Percentiles rank a stretch among this genome's conserved stretches.
Evolutionary conservation across 2,113 vertebrate genomes (phyloP).

Genomic region (Upupa epops): DNA sequence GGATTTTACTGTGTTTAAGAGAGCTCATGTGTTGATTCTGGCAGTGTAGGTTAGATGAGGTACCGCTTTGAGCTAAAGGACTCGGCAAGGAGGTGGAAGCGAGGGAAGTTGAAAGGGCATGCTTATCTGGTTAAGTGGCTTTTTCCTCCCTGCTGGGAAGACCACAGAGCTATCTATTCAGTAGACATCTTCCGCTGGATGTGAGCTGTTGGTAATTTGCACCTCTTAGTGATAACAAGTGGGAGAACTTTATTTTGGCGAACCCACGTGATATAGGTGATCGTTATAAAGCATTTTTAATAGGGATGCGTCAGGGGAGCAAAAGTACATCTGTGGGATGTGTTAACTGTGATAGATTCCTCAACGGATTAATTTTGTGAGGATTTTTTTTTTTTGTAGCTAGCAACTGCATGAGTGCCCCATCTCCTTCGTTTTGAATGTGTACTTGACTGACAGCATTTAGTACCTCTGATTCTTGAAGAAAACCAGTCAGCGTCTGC

Average conservation of each 20-base stretch:
- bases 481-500: neutral
- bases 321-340: no score
- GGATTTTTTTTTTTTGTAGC: neutral
- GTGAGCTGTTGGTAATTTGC: constrained; percentile 1
- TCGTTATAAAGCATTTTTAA: neutral
- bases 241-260: neutral
- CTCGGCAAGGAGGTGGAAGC: neutral
- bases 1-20: neutral
- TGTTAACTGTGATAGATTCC: neutral
- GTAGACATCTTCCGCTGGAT: neutral
- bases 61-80: neutral
- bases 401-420: neutral
- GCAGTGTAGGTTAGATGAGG: neutral
- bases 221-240: neutral
- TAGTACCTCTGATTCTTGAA: neutral
- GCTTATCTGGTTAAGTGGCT: constrained; percentile 21
- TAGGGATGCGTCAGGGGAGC: neutral
- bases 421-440: neutral
- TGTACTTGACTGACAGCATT: neutral
- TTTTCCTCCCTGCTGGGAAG: neutral
- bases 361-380: constrained; percentile 24
- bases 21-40: neutral
- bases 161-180: neutral
- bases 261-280: neutral
- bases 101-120: constrained; percentile 21